Evolutionary conservation across 2,113 vertebrate species (phyloP), one percentile per base, ranked within the genome.

Genomic region (Orycteropus afer): DNA sequence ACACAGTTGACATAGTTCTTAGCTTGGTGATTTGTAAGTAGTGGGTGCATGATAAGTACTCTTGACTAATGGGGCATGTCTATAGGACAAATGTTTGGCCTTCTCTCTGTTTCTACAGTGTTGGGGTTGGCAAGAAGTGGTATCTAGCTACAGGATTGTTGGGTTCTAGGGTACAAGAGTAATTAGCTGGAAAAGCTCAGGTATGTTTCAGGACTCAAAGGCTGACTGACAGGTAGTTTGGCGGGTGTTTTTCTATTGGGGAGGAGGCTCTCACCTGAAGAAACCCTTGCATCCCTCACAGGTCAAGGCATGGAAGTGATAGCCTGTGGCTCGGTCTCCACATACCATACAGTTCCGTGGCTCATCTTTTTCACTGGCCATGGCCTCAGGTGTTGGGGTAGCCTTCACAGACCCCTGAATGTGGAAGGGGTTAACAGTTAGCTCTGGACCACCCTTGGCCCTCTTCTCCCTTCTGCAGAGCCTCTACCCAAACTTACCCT

Each of bases 211-310:
- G 34, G 61, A 34, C 67, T 27, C 23, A 42, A 37, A 42, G 93
- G 59, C 34, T 25, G 40, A 47, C 76, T 9, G 29, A 49, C 7
- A 34, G 61, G 86, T 13, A 45, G 47, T 49, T 55, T 40, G 47
- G 45, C 12, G 40, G n/a, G 15, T 23, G n/a, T 17, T 13, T 84
- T 47, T 67, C 69, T 59, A 1, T 2, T 14, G 29, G 29, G 45
- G 25, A 74, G 55, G 42, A 49, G 49, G 65, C 20, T 61, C 76
- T 94, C 69, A 98, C 98, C 98, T 98, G 94, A 98, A 98, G 82
- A 98, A 98, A 34, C 98, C 98, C 57, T 98, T 98, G 92, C 98
- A 98, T 79, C 98, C 97, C 57, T 98, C 98, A 34, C 97, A 98
- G 25, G 97, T 98, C 96, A 98, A 96, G 82, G 95, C 98, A 0